Percentiles rank a stretch among this genome's conserved stretches.
phyloP scores from a whole-genome alignment of 92 coral and sea anemone genomes.

The Desmophyllum pertusum region DNA sequence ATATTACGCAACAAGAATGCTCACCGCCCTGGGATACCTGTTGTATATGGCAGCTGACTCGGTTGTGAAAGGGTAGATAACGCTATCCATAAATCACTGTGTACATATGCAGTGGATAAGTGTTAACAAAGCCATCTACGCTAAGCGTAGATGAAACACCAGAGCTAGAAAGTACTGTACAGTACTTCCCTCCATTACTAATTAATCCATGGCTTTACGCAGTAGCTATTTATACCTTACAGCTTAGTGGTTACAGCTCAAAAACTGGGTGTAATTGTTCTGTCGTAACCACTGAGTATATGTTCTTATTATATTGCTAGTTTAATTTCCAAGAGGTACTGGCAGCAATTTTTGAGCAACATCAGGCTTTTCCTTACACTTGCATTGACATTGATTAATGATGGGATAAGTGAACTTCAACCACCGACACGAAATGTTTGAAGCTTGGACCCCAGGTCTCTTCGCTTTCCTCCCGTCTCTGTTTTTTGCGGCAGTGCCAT shows the following conservation, averaged over 20 bases:
- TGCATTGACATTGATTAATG: conserved; percentile 36
- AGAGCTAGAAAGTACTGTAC: too few species aligned
- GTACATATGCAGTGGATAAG: too few species aligned
- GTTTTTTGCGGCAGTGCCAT: conserved; percentile 70
- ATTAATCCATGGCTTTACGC: too few species aligned
- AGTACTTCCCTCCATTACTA: too few species aligned
- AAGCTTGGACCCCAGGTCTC: conserved; percentile 21
- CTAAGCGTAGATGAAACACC: too few species aligned
- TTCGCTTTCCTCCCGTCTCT: conserved; percentile 30
- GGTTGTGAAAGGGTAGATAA: too few species aligned
- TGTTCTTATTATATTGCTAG: background rate
- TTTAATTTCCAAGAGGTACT: background rate
- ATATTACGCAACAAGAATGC: too few species aligned
- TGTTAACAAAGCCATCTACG: too few species aligned
- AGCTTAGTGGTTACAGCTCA: background rate
- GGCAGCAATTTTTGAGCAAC: background rate
- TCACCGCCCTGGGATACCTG: too few species aligned
- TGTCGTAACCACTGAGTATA: background rate
- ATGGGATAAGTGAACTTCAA: conserved; percentile 45
- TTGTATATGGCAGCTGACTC: too few species aligned
- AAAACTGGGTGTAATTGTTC: background rate
- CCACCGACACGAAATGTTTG: conserved; percentile 44
- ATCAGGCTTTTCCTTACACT: conserved; percentile 23
- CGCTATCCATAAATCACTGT: too few species aligned
- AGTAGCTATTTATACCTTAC: background rate